Percentiles rank a stretch among this genome's conserved stretches.
Evolutionary conservation across 2,113 vertebrate species (phyloP).

Genomic region (Mobula birostris): DNA sequence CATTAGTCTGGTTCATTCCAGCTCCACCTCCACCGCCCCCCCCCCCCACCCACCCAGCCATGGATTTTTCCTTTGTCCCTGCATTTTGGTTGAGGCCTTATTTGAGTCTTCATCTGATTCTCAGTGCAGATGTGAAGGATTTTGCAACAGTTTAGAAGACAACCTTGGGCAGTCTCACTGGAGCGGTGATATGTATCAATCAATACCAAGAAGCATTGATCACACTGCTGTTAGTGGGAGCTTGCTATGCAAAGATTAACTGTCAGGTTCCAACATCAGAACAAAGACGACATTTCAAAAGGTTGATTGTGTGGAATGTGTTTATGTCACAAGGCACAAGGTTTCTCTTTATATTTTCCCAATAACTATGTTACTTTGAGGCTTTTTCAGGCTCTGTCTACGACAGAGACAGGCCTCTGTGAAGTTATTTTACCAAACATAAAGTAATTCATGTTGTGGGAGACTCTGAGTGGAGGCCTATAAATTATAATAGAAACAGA

Average conservation of each 20-base stretch:
- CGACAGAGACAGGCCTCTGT: neutral
- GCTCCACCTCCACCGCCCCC: neutral
- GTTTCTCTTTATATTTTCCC: neutral
- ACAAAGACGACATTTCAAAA: neutral
- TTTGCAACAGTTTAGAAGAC: neutral
- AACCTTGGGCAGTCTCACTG: neutral
- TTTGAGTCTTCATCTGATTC: neutral
- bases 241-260: neutral
- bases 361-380: neutral
- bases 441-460: too few species aligned
- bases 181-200: neutral
- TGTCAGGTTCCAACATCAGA: neutral
- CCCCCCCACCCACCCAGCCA: neutral
- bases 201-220: neutral
- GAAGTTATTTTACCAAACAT: neutral
- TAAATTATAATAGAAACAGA: too few species aligned
- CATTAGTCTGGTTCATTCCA: too few species aligned
- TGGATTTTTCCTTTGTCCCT: neutral
- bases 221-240: neutral
- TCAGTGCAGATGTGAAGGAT: neutral
- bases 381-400: neutral
- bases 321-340: too few species aligned
- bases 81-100: neutral
- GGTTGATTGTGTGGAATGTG: too few species aligned
- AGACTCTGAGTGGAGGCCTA: too few species aligned